Percentiles rank a stretch among this genome's conserved stretches.
These are phyloP conservation scores for Daubentonia madagascariensis DNA, from an alignment of 2,113 vertebrate genomes.

Conservation along the genomic window DNA sequence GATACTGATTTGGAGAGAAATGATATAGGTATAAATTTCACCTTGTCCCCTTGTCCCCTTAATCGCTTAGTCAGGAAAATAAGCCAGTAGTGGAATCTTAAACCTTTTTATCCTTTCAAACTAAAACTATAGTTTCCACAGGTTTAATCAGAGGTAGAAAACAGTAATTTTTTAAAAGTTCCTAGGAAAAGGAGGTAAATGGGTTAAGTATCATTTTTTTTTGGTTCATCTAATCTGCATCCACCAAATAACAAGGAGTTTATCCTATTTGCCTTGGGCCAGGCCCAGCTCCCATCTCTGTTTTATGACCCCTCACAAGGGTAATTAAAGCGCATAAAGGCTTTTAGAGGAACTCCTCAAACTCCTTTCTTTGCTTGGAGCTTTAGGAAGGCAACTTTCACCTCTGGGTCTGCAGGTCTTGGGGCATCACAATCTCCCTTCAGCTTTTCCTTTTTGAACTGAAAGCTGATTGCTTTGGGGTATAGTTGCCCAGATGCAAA, in stretches of 20 bases:
- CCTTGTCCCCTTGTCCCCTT: background rate
- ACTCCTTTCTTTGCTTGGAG: background rate
- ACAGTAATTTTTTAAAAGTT: background rate
- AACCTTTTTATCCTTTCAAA: background rate
- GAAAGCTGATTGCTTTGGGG: background rate
- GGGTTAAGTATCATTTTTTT: conserved; percentile 9
- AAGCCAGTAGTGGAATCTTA: background rate
- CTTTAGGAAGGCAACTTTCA: background rate
- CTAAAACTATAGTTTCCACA: conserved; percentile 28
- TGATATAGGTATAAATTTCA: background rate
- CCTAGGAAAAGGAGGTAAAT: conserved; percentile 26
- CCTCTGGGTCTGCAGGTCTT: background rate
- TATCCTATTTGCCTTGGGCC: conserved; percentile 46
- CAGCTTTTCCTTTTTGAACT: background rate
- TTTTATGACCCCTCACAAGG: background rate
- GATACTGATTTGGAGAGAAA: background rate
- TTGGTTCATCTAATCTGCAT: conserved; percentile 33
- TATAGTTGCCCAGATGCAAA: background rate
- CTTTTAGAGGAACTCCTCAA: background rate
- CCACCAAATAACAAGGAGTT: conserved; percentile 32
- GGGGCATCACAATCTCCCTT: background rate
- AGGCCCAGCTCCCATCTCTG: background rate
- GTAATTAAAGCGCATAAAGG: background rate
- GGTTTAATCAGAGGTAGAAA: background rate
- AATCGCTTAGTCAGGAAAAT: background rate